A percentile compares a stretch with the other conserved stretches of the same genome.
Evolutionary conservation across 2,888 invertebrate species (phyloP).

Genomic region (Dasypogon diadema): DNA sequence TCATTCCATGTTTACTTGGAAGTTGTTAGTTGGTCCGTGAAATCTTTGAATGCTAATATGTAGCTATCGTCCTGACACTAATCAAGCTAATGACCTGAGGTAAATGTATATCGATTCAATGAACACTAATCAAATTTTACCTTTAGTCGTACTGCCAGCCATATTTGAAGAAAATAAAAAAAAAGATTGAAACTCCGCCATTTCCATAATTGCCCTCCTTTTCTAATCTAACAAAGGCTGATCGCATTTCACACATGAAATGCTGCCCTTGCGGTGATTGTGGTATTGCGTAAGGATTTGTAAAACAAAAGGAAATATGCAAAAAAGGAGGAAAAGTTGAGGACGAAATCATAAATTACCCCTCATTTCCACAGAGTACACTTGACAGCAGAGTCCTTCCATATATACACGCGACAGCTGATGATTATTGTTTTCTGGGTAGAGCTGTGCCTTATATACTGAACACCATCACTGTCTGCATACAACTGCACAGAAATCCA

Average conservation of each 20-base stretch:
- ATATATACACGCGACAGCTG: constrained; percentile 22
- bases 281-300: constrained; percentile 16
- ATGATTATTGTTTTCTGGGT: constrained; percentile 27
- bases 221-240: background rate
- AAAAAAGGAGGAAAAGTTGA: background rate
- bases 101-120: too few species aligned
- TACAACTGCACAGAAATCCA: constrained; percentile 6
- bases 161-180: constrained; percentile 33
- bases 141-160: constrained; percentile 37
- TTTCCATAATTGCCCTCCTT: constrained; percentile 41
- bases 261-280: background rate
- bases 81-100: too few species aligned
- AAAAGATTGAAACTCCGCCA: constrained; percentile 21
- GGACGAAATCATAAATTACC: constrained; percentile 35
- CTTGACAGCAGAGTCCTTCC: constrained; percentile 32
- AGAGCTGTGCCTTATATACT: background rate
- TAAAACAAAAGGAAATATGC: constrained; percentile 13
- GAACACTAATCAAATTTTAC: too few species aligned
- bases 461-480: background rate
- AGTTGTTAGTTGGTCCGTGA: too few species aligned
- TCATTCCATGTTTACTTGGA: too few species aligned
- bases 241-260: background rate
- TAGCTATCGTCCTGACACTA: too few species aligned
- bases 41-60: too few species aligned
- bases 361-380: constrained; percentile 37